Base-by-base conservation (phyloP, 2,797 vertebrate genomes). In the Pipistrellus pygmaeus region DNA sequence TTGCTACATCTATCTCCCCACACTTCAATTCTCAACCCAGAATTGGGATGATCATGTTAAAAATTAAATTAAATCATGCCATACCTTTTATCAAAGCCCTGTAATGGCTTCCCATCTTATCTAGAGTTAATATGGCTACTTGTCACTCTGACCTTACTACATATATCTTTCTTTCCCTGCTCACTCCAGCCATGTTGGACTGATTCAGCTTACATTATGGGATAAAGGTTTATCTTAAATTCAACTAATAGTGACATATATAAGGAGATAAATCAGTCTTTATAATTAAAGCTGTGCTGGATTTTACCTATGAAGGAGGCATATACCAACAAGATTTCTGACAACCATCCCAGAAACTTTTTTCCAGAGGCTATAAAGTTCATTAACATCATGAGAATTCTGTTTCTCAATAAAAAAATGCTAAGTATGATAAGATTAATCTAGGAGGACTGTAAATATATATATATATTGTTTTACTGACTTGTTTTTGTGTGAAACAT, bases 241-340 rank as follows among this genome's bases (percentile, higher is more conserved):
- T 48, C 13, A 94, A 35, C 14, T 53, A 78, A 17, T 23, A 81
- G 17, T 48, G 41, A 44, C 38, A 68, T 77, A 90, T 11, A 17
- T 75, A 30, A 83, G n/a, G 51, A 68, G 27, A 85, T 84, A 77
- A 83, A 88, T 83, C 75, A 83, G 32, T 48, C 48, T 94, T 89
- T 44, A 25, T 73, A 82, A 69, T 12, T 51, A 44, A 90, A 76
- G 15, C 12, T 62, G 5, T 75, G 18, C 51, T 94, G 1, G 13
- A 62, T 88, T 91, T 90, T 88, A 44, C 46, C 38, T 44, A 6
- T 66, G 27, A 88, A 85, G 25, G 85, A 88, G 68, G 1, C 14
- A 18, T 51, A 18, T 71, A 48, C 25, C 10, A 72, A 25, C n/a
- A 81, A 85, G 35, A 62, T 6, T 71, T 41, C 38, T 25, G 7